A percentile compares a stretch with the other conserved stretches of the same genome.
Conservation (phyloP, 2,113 vertebrate genomes). For the Podarcis raffonei region DNA sequence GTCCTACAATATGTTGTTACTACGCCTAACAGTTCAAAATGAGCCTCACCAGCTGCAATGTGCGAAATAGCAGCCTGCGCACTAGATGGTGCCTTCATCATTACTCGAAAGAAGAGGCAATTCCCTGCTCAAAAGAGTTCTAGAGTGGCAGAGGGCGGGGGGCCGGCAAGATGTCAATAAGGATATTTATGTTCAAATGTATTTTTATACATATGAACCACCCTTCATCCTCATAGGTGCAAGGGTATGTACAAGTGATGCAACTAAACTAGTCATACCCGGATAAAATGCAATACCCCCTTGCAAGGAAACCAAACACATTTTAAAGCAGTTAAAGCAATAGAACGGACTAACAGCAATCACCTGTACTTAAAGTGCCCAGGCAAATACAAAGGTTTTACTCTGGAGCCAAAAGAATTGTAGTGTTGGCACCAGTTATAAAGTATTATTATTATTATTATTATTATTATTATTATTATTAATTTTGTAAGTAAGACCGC, state of each 20-base stretch:
- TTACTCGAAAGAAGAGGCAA: neutral
- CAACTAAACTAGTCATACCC: neutral
- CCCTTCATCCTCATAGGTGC: neutral
- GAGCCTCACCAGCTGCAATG: neutral
- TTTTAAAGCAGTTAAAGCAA: neutral
- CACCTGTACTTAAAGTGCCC: neutral
- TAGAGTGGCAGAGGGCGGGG: neutral
- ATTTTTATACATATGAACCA: neutral
- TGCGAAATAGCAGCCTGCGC: neutral
- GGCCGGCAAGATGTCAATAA: no score
- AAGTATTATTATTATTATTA: neutral
- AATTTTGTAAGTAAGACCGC: neutral
- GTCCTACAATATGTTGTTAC: neutral
- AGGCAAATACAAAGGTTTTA: neutral
- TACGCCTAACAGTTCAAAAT: neutral
- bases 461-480: neutral
- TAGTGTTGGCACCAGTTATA: neutral
- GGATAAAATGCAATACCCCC: neutral
- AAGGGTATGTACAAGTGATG: neutral
- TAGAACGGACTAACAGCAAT: neutral
- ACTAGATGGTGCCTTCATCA: neutral
- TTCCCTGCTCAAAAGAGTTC: neutral
- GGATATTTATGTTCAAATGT: neutral
- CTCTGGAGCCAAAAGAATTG: neutral
- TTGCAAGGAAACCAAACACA: neutral